These are phyloP conservation scores for Micropterix aruncella DNA, from an alignment of 2,888 invertebrate genomes.

Conservation along the genomic window DNA sequence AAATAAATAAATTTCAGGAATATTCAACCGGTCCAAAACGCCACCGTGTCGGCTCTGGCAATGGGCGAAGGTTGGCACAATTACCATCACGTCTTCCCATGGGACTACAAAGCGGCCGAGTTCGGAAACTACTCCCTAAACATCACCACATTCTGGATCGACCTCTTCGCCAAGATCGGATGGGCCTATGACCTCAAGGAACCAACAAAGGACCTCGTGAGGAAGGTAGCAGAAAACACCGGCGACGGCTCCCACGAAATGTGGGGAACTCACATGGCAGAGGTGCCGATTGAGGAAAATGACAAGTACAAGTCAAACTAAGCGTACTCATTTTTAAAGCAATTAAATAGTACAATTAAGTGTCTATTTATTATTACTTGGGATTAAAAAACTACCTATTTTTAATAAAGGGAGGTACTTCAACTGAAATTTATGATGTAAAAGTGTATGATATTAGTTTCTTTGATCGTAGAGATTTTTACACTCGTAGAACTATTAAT, in stretches of 20 bases:
- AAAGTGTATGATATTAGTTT: too few species aligned
- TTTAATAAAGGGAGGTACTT: too few species aligned
- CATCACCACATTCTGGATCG: constrained; percentile 52
- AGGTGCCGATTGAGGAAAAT: neutral
- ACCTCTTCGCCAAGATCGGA: constrained; percentile 54
- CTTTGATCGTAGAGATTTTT: too few species aligned
- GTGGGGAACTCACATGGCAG: neutral
- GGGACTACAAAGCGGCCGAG: constrained; percentile 67
- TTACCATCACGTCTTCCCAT: constrained; percentile 80
- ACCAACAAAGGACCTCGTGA: constrained; percentile 40
- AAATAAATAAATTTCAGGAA: constrained; percentile 30
- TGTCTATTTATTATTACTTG: too few species aligned
- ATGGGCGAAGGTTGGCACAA: constrained; percentile 79
- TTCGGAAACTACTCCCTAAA: constrained; percentile 51
- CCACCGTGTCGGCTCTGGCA: constrained; percentile 48
- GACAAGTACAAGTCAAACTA: neutral
- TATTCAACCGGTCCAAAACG: constrained; percentile 58
- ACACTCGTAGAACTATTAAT: too few species aligned
- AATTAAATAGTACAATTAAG: neutral
- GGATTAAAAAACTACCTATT: too few species aligned
- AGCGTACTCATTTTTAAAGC: neutral
- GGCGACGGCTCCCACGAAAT: constrained; percentile 31
- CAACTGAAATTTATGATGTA: too few species aligned
- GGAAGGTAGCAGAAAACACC: constrained; percentile 34
- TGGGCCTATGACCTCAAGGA: constrained; percentile 67